These are phyloP conservation scores for Dreissena polymorpha DNA, from an alignment of 1,140 invertebrate species.

Conservation along the genomic window DNA sequence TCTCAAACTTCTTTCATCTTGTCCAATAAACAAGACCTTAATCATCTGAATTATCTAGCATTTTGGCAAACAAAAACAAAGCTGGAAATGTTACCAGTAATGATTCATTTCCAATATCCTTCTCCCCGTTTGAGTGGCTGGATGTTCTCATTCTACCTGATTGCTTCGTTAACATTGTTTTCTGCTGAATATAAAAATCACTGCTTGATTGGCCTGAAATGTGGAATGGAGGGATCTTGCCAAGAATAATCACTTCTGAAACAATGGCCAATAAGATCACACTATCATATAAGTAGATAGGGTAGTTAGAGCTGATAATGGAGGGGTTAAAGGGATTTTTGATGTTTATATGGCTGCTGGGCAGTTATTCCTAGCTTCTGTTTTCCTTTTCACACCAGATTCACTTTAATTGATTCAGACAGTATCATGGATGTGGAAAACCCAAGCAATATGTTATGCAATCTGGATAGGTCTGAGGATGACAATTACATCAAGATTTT, in stretches of 20 bases:
- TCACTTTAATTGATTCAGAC: not conserved
- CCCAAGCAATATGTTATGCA: not conserved
- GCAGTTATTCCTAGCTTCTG: too few relatives aligned
- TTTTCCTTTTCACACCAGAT: too few relatives aligned
- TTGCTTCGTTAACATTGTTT: slow-evolving; percentile 10
- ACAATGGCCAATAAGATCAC: not conserved
- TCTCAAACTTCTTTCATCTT: not conserved
- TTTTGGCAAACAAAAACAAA: slow-evolving; percentile 2
- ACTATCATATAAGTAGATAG: too few relatives aligned
- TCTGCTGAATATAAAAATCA: slow-evolving; percentile 3
- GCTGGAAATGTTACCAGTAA: not conserved
- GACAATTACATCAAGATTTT: not conserved
- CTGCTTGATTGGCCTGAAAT: slow-evolving; percentile 4
- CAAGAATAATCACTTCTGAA: not conserved
- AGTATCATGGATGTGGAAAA: not conserved
- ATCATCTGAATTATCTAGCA: not conserved
- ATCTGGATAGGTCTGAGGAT: not conserved
- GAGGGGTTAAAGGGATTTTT: too few relatives aligned
- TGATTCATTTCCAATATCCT: slow-evolving; percentile 12
- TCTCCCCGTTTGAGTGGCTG: not conserved
- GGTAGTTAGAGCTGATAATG: too few relatives aligned
- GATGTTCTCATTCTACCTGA: not conserved
- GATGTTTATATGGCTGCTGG: too few relatives aligned
- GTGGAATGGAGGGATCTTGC: not conserved
- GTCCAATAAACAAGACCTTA: slow-evolving; percentile 7